Evolutionary conservation across 2,113 vertebrate genomes (phyloP).

Genomic region (Drymodes brunneopygia): DNA sequence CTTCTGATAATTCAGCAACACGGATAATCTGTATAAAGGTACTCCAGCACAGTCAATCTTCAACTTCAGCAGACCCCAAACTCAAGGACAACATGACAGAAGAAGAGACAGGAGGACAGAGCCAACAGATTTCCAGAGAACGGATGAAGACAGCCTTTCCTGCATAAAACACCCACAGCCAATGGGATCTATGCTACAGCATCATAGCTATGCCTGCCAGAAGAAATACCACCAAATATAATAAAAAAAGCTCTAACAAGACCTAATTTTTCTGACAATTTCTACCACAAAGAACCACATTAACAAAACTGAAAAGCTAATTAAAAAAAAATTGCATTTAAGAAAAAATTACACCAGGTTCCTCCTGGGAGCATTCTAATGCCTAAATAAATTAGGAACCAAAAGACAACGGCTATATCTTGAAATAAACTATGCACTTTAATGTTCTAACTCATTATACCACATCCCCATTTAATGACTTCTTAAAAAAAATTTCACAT

Average conservation of each 20-base stretch:
- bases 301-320: neutral
- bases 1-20: neutral
- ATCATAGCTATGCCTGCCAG: neutral
- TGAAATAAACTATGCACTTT: neutral
- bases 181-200: neutral
- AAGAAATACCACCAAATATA: neutral
- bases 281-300: neutral
- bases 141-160: neutral
- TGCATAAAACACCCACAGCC: neutral
- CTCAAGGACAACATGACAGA: neutral
- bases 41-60: neutral
- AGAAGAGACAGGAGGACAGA: neutral
- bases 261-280: neutral
- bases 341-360: neutral
- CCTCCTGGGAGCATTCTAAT: neutral
- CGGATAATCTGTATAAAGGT: accelerated
- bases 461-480: neutral
- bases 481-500: neutral
- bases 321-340: neutral
- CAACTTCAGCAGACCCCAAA: neutral
- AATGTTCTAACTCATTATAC: neutral
- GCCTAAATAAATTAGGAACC: neutral
- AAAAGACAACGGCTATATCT: neutral
- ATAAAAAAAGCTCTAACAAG: neutral
- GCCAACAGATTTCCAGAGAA: neutral